Conservation (phyloP, 1,140 invertebrate genomes). For the Tetramorium simillimum region DNA sequence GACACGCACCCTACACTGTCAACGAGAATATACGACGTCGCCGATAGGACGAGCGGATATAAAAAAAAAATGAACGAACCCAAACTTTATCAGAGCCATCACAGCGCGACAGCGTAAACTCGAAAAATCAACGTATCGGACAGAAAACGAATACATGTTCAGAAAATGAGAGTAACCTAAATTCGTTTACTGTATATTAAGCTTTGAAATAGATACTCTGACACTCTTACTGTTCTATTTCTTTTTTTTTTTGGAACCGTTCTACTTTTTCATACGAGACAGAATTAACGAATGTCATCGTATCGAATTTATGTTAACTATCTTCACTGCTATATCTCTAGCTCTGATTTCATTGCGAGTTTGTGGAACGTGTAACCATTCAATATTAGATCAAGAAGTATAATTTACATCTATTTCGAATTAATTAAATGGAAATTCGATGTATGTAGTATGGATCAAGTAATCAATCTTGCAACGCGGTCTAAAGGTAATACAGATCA, state of each 20-base stretch:
- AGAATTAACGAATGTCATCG: not conserved
- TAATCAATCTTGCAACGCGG: slow-evolving; percentile 29
- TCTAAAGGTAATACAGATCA: not conserved
- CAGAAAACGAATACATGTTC: no score
- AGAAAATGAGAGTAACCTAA: not conserved
- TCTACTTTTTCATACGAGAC: not conserved
- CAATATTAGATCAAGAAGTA: slow-evolving; percentile 18
- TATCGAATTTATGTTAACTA: not conserved
- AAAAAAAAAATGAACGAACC: slow-evolving; percentile 9
- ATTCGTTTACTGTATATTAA: not conserved
- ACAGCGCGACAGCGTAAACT: not conserved
- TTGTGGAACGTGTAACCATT: not conserved
- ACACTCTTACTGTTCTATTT: not conserved
- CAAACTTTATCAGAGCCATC: slow-evolving; percentile 54
- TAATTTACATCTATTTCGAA: slow-evolving; percentile 39
- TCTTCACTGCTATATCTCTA: not conserved
- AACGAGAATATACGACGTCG: slow-evolving; percentile 70
- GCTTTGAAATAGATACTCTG: not conserved
- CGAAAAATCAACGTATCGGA: not conserved
- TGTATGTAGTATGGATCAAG: not conserved
- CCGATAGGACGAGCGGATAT: not conserved
- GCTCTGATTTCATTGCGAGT: not conserved
- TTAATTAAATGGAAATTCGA: slow-evolving; percentile 72
- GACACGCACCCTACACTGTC: slow-evolving; percentile 47
- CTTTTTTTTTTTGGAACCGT: not conserved